Evolutionary conservation across 2,888 invertebrate species (phyloP).

Genomic region (Anthoptus insignis): DNA sequence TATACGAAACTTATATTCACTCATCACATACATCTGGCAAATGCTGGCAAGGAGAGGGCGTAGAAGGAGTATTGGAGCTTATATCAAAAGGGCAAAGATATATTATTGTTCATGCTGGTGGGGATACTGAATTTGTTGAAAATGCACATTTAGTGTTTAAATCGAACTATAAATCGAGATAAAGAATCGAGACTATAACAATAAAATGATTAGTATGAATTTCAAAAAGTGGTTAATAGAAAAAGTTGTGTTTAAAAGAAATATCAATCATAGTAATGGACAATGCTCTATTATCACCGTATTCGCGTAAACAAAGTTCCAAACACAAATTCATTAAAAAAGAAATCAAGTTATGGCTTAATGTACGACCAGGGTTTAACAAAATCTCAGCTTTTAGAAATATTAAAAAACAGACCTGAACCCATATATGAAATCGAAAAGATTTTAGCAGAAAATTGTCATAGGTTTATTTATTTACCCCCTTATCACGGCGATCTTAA

Average conservation of each 20-base stretch:
- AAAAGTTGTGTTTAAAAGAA: conserved; percentile 1
- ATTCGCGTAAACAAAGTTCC: background rate
- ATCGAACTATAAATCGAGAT: background rate
- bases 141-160: background rate
- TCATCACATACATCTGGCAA: too few species aligned
- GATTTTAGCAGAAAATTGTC: conserved; percentile 10
- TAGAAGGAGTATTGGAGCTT: too few species aligned
- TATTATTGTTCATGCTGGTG: conserved; percentile 1
- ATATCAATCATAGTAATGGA: background rate
- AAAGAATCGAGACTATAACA: background rate
- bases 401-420: background rate
- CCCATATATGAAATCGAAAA: conserved; percentile 12
- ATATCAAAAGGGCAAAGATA: too few species aligned
- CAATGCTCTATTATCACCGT: background rate
- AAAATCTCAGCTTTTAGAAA: conserved; percentile 11
- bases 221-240: conserved; percentile 4
- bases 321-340: conserved; percentile 1
- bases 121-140: background rate
- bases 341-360: conserved; percentile 8
- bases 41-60: too few species aligned
- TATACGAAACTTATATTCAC: too few species aligned
- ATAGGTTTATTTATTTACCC: background rate
- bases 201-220: background rate
- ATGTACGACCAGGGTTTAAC: background rate
- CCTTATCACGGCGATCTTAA: background rate